Percentiles rank a stretch among this genome's conserved stretches.
These are phyloP conservation scores for Ceyx margarethae DNA, from an alignment of 2,113 vertebrate species.

Conservation along the genomic window DNA sequence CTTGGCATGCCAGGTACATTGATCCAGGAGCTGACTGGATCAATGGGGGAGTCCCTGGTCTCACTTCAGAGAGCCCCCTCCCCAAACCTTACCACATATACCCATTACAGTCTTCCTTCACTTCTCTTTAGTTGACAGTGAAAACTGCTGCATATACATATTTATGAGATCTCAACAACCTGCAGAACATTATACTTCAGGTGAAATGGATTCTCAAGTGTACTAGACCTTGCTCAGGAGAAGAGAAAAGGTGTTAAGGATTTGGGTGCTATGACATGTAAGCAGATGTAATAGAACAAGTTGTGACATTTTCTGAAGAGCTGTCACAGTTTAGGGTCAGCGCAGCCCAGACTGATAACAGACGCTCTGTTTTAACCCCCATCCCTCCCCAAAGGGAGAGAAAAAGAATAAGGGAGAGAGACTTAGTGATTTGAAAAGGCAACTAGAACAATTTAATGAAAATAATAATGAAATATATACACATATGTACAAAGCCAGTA, in stretches of 20 bases:
- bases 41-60: too few relatives aligned
- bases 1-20: neutral
- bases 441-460: too few relatives aligned
- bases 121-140: neutral
- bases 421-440: too few relatives aligned
- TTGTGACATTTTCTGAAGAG: neutral
- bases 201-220: neutral
- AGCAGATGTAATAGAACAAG: neutral
- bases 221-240: neutral
- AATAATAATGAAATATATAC: too few relatives aligned
- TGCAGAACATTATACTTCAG: neutral
- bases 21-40: neutral
- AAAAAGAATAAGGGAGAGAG: too few relatives aligned
- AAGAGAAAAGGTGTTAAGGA: neutral
- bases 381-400: too few relatives aligned
- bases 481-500: too few relatives aligned
- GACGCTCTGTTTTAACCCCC: too few relatives aligned
- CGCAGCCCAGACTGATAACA: too few relatives aligned
- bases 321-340: too few relatives aligned
- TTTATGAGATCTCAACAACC: neutral
- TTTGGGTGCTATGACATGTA: fast-evolving
- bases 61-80: neutral
- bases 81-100: neutral
- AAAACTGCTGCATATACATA: neutral
- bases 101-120: neutral